Evolutionary conservation across 2,888 invertebrate genomes (phyloP), one percentile per base, ranked within the genome.

Genomic region (Rhogogaster chlorosoma): DNA sequence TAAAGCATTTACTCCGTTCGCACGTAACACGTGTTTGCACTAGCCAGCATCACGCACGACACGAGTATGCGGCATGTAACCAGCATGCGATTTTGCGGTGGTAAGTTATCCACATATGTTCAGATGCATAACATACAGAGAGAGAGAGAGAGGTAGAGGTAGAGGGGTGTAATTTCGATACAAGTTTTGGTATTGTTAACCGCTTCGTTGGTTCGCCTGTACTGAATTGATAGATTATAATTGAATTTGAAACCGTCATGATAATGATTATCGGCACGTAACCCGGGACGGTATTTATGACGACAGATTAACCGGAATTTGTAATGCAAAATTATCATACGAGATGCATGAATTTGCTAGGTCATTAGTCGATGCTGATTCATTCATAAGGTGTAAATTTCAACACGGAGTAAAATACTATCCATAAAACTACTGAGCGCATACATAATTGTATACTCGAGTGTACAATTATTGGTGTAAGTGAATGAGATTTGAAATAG

Each of bases 221-320:
- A 29, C 32, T 12, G 4, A 67, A 83, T 83, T 83, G 83, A 83
- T 83, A 67, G 83, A 67, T 83, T 83, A 83, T 83, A 45, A 83
- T 83, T 83, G 49, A 83, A 83, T 83, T 83, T 83, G 67, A 32
- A 70, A 83, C 45, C 83, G 67, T 83, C 83, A 83, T n/a, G 42
- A 18, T 67, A 29, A 80, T 80, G 61, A 80, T 80, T 80, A 80
- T 61, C 61, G 64, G 29, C 32, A 53, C 53, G 49, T 18, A 49
- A 53, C 77, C 77, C 32, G 15, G 18, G 18, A 29, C 9, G 18
- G 64, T 61, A 80, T 80, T 80, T 80, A 80, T 32, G 80, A 42
- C 61, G 61, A 80, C 80, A 32, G 80, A 83, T 49, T 12, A 83
- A 83, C 42, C 83, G 36, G 83, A 83, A 83, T 83, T 18, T 7